These are phyloP conservation scores for Protaetia brevitarsis DNA, from an alignment of 1,140 invertebrate species.

Conservation along the genomic window DNA sequence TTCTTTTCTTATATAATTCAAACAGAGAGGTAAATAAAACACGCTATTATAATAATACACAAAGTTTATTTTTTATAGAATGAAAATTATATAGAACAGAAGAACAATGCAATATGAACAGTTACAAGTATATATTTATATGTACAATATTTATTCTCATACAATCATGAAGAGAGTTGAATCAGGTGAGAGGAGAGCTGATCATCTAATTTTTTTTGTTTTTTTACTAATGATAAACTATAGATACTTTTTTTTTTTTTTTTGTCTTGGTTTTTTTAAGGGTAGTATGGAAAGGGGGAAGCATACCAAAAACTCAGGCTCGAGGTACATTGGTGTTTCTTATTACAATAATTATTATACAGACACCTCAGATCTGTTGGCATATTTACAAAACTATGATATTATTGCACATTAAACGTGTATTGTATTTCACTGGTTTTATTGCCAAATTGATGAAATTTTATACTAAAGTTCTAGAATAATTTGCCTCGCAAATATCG, in stretches of 20 bases:
- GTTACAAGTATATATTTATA: conserved; percentile 35
- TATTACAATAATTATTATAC: too few relatives aligned
- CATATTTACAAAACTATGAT: too few relatives aligned
- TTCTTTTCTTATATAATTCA: too few relatives aligned
- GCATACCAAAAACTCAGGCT: too few relatives aligned
- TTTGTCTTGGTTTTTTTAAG: neutral
- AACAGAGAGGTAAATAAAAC: neutral
- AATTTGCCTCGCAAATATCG: too few relatives aligned
- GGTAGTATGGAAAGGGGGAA: neutral
- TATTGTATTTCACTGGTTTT: too few relatives aligned
- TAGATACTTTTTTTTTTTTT: conserved; percentile 6
- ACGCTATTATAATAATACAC: conserved; percentile 25
- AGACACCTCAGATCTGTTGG: too few relatives aligned
- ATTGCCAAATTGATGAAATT: too few relatives aligned
- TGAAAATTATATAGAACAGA: conserved; percentile 30
- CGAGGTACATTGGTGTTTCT: too few relatives aligned
- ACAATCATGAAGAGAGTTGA: conserved; percentile 37
- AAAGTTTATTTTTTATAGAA: conserved; percentile 29
- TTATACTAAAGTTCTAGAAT: too few relatives aligned
- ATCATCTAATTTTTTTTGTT: conserved; percentile 21
- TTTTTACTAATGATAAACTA: conserved; percentile 23
- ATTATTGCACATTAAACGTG: too few relatives aligned
- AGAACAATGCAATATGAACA: conserved; percentile 40
- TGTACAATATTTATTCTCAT: conserved; percentile 37
- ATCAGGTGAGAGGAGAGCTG: conserved; percentile 38